Evolutionary conservation across 1,140 invertebrate genomes (phyloP).

Genomic region (Drosophila albomicans): DNA sequence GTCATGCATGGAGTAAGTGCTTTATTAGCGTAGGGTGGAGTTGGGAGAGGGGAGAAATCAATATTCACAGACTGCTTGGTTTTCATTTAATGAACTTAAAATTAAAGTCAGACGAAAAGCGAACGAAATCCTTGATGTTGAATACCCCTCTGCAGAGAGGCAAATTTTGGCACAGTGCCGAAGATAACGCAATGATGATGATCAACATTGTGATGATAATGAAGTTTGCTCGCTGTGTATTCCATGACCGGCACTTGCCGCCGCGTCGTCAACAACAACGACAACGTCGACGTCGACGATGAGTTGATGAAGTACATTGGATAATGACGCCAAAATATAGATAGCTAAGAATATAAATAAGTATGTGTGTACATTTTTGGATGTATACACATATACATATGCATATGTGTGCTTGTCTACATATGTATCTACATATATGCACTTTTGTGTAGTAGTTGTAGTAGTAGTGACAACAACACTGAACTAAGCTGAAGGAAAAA

Average conservation of each 20-base stretch:
- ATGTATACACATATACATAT: not conserved
- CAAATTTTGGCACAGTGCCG: slow-evolving; percentile 64
- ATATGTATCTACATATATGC: not conserved
- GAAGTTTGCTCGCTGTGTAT: slow-evolving; percentile 50
- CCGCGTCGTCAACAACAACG: slow-evolving; percentile 25
- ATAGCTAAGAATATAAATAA: slow-evolving; percentile 11
- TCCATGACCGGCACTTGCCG: slow-evolving; percentile 70
- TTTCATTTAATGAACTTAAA: slow-evolving; percentile 33
- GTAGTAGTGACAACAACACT: slow-evolving; percentile 53
- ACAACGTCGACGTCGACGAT: slow-evolving; percentile 48
- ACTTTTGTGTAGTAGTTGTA: slow-evolving; percentile 4
- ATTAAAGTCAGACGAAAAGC: slow-evolving; percentile 36
- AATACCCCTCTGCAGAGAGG: slow-evolving; percentile 29
- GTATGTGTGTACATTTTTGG: not conserved
- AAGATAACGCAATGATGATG: slow-evolving; percentile 49
- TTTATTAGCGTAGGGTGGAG: slow-evolving; percentile 26
- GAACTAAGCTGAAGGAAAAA: slow-evolving; percentile 25
- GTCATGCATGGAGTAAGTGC: slow-evolving; percentile 47
- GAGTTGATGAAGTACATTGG: slow-evolving; percentile 77
- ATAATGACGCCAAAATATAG: slow-evolving; percentile 73
- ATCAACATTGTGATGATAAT: slow-evolving; percentile 35
- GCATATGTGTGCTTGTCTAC: not conserved
- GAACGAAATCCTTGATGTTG: slow-evolving; percentile 34
- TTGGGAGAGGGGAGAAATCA: slow-evolving; percentile 53
- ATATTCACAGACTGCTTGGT: slow-evolving; percentile 61